phyloP scores from a whole-genome alignment of 2,113 vertebrate species.

The Daubentonia madagascariensis region DNA sequence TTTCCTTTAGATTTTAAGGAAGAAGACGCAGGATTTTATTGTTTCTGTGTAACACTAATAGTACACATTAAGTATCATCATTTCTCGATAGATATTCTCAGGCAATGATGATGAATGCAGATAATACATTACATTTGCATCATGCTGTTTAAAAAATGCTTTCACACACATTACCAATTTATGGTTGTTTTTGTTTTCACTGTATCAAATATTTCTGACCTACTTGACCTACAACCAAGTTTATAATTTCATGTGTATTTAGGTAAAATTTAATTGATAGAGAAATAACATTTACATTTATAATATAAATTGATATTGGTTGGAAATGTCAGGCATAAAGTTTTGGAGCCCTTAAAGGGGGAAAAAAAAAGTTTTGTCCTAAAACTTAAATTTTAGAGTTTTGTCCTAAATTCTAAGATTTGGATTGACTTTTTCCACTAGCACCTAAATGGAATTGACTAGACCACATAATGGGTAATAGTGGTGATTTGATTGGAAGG shows the following conservation, averaged over 20 bases:
- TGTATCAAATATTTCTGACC: neutral
- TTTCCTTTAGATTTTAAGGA: slow-evolving; percentile 30
- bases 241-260: neutral
- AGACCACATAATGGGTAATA: neutral
- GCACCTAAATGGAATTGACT: neutral
- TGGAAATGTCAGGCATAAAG: neutral
- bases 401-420: neutral
- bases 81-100: neutral
- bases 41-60: neutral
- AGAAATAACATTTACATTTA: neutral
- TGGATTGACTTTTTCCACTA: neutral
- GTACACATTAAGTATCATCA: neutral
- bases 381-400: neutral
- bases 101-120: slow-evolving; percentile 20
- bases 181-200: slow-evolving; percentile 17
- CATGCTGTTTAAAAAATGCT: neutral
- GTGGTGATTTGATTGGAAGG: neutral
- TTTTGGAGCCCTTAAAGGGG: neutral
- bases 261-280: neutral
- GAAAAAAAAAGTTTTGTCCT: neutral
- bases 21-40: neutral
- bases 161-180: neutral
- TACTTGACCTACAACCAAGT: neutral
- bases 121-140: neutral
- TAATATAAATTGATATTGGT: neutral